Percentiles rank a stretch among this genome's conserved stretches.
phyloP scores from a whole-genome alignment of 2,888 invertebrate genomes.

The Escarpia spicata region DNA sequence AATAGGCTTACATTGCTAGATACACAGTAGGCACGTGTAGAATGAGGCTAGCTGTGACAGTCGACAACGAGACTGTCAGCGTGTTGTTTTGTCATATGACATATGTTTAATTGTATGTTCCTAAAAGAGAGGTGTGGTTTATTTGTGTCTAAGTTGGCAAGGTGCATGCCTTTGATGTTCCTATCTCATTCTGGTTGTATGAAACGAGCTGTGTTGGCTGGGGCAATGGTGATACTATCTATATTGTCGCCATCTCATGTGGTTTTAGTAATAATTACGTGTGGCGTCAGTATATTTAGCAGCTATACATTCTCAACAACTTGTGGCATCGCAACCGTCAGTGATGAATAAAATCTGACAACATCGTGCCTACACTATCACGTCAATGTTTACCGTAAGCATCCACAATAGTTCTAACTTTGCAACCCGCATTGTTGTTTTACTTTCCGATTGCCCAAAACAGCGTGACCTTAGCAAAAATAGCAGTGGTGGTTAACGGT shows the following conservation, averaged over 20 bases:
- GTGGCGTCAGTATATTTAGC: background rate
- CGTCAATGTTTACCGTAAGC: background rate
- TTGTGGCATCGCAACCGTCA: background rate
- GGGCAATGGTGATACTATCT: background rate
- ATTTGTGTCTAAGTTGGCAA: background rate
- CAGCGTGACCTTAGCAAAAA: background rate
- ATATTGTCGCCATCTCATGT: background rate
- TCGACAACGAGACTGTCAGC: background rate
- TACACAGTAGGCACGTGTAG: background rate
- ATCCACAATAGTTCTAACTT: background rate
- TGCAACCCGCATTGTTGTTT: constrained; percentile 1
- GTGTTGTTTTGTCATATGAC: background rate
- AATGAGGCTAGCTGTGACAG: background rate
- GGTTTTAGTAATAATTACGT: background rate
- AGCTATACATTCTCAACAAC: background rate
- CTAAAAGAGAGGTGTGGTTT: background rate
- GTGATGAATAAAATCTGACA: background rate
- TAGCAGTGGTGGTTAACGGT: background rate
- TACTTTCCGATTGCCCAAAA: background rate
- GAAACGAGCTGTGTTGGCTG: background rate
- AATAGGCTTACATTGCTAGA: background rate
- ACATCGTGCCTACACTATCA: background rate
- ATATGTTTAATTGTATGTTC: background rate
- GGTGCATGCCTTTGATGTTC: background rate
- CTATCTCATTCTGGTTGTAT: background rate